These are phyloP conservation scores for Gymnocypris eckloni DNA, from an alignment of 2,797 vertebrate species.

Conservation along the genomic window DNA sequence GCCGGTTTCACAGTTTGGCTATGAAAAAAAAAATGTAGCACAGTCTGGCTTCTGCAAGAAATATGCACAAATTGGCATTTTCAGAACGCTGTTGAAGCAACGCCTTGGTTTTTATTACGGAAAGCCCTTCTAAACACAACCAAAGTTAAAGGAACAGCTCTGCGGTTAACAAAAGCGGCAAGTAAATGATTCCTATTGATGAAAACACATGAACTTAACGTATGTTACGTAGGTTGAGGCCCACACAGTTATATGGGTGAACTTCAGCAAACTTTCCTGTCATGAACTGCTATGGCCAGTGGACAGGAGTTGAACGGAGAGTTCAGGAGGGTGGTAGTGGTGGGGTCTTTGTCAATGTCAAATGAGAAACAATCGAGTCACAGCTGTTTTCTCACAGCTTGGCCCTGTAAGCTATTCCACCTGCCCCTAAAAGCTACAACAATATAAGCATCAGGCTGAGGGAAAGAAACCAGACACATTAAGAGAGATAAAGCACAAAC, in stretches of 20 bases:
- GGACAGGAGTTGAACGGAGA: slow-evolving; percentile 17
- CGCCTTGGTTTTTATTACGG: not conserved
- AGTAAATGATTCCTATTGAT: not conserved
- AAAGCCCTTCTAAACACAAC: slow-evolving; percentile 7
- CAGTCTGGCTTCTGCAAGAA: not conserved
- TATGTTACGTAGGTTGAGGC: not conserved
- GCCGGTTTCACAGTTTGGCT: not conserved
- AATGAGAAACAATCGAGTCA: slow-evolving; percentile 47
- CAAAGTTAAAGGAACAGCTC: not conserved
- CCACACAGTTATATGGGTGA: not conserved
- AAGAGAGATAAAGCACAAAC: not conserved
- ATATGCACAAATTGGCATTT: not conserved
- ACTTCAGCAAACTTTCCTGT: slow-evolving; percentile 15
- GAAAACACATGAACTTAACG: not conserved
- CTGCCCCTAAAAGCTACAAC: not conserved
- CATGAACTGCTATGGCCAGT: slow-evolving; percentile 19
- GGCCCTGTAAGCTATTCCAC: slow-evolving; percentile 27
- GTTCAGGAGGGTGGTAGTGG: not conserved
- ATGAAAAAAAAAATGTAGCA: not conserved
- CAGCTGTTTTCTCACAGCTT: slow-evolving; percentile 57
- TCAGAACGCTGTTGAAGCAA: not conserved
- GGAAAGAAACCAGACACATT: not conserved
- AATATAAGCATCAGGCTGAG: not conserved
- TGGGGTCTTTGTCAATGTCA: slow-evolving; percentile 60
- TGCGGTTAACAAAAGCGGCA: not conserved